These are phyloP conservation scores for Podotricha telesiphe DNA, from an alignment of 2,888 invertebrate genomes.

Conservation along the genomic window DNA sequence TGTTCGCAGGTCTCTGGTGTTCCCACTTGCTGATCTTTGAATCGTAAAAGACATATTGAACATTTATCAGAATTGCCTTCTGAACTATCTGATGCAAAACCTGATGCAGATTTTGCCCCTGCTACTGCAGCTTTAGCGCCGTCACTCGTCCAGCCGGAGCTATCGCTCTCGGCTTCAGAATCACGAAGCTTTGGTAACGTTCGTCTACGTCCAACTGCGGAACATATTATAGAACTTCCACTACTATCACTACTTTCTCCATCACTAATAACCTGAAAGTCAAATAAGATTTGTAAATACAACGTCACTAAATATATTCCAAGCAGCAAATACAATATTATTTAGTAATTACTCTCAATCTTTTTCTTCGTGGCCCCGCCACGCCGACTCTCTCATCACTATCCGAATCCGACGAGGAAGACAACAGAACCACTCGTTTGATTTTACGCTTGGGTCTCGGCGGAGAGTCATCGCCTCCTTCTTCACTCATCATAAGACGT, in stretches of 20 bases:
- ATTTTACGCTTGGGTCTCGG: slow-evolving; percentile 66
- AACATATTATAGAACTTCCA: slow-evolving; percentile 64
- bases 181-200: slow-evolving; percentile 64
- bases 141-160: slow-evolving; percentile 63
- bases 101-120: slow-evolving; percentile 53
- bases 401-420: slow-evolving; percentile 71
- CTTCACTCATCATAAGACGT: slow-evolving; percentile 71
- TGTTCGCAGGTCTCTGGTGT: slow-evolving; percentile 95
- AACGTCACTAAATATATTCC: background rate
- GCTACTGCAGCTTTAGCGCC: slow-evolving; percentile 40
- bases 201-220: slow-evolving; percentile 61
- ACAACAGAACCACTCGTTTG: slow-evolving; percentile 65
- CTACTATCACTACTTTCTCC: slow-evolving; percentile 74
- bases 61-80: slow-evolving; percentile 92
- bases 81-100: slow-evolving; percentile 84
- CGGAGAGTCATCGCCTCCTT: slow-evolving; percentile 67
- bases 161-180: slow-evolving; percentile 69
- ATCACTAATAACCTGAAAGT: slow-evolving; percentile 82
- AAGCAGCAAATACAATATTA: background rate
- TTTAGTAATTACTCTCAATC: slow-evolving; percentile 69
- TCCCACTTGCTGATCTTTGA: slow-evolving; percentile 91
- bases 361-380: slow-evolving; percentile 70
- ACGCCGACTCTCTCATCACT: slow-evolving; percentile 74
- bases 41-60: slow-evolving; percentile 93
- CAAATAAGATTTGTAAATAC: slow-evolving; percentile 15